phyloP scores from a whole-genome alignment of 2,888 invertebrate species.

The Acheta domesticus region DNA sequence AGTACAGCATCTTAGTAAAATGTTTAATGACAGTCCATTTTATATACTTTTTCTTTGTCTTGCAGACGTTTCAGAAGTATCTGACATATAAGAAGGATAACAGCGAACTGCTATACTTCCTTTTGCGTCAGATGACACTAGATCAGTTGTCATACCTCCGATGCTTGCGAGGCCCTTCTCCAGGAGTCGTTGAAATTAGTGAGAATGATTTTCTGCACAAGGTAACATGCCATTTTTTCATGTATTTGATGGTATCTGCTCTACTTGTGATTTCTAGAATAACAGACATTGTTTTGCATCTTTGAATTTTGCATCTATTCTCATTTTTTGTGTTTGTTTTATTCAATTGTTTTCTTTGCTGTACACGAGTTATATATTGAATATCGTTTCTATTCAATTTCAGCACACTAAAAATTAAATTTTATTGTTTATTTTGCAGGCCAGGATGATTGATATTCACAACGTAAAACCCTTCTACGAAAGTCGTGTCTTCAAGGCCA shows the following conservation, averaged over 20 bases:
- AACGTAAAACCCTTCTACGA: slow-evolving; percentile 89
- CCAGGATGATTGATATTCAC: slow-evolving; percentile 35
- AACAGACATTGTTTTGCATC: too few relatives aligned
- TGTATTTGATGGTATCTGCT: background rate
- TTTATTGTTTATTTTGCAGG: slow-evolving; percentile 28
- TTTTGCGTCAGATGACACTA: slow-evolving; percentile 86
- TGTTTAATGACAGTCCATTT: too few relatives aligned
- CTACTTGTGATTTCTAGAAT: too few relatives aligned
- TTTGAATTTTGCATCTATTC: too few relatives aligned
- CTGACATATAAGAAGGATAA: slow-evolving; percentile 92
- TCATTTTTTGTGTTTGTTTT: too few relatives aligned
- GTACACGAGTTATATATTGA: too few relatives aligned
- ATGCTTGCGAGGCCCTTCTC: slow-evolving; percentile 60
- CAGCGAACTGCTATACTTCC: slow-evolving; percentile 91
- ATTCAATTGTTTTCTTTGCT: too few relatives aligned
- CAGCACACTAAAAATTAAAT: background rate
- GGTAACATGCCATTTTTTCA: slow-evolving; percentile 46
- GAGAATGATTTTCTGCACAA: slow-evolving; percentile 79
- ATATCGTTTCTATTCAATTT: too few relatives aligned
- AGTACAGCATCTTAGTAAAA: background rate
- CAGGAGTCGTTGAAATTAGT: slow-evolving; percentile 71
- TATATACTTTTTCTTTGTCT: slow-evolving; percentile 20
- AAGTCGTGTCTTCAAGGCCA: slow-evolving; percentile 82
- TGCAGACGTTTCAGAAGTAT: slow-evolving; percentile 88
- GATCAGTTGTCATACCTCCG: slow-evolving; percentile 86